Evolutionary conservation across 2,888 invertebrate species (phyloP).

Genomic region (Drosophila kanekoi): DNA sequence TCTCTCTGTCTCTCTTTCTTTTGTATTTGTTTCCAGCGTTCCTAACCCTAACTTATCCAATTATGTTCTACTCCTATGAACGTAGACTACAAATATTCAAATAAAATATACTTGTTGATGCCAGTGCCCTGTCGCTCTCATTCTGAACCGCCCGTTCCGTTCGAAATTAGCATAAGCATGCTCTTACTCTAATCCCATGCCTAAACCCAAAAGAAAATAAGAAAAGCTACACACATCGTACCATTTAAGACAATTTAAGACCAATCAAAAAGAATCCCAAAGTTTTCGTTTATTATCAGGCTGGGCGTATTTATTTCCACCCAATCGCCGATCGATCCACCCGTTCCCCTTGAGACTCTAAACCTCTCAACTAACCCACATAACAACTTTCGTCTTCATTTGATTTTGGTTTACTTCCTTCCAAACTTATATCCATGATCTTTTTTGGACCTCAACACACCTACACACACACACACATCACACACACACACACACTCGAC

Average conservation of each 20-base stretch:
- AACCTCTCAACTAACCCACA: too few relatives aligned
- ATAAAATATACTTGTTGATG: slow-evolving; percentile 12
- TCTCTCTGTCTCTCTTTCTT: slow-evolving; percentile 14
- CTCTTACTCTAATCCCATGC: slow-evolving; percentile 32
- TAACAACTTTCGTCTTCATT: slow-evolving; percentile 6
- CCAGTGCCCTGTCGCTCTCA: slow-evolving; percentile 16
- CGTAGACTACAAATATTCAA: slow-evolving; percentile 6
- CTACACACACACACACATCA: slow-evolving; percentile 9
- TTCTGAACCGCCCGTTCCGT: slow-evolving; percentile 8
- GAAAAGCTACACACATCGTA: background rate
- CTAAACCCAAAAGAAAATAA: slow-evolving; percentile 13
- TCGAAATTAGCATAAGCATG: slow-evolving; percentile 42
- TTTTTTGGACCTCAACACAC: slow-evolving; percentile 5
- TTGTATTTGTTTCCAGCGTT: slow-evolving; percentile 20
- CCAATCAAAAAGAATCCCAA: too few relatives aligned
- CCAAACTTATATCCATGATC: background rate
- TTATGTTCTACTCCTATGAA: slow-evolving; percentile 1
- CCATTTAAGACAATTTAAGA: too few relatives aligned
- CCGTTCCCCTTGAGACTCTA: too few relatives aligned
- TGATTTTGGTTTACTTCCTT: slow-evolving; percentile 4
- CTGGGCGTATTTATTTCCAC: too few relatives aligned
- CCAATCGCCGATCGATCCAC: too few relatives aligned
- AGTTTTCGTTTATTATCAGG: too few relatives aligned
- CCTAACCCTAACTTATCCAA: slow-evolving; percentile 13
- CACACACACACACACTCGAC: slow-evolving; percentile 9